Evolutionary conservation across 2,888 invertebrate genomes (phyloP).

Genomic region (Erebia epiphron): DNA sequence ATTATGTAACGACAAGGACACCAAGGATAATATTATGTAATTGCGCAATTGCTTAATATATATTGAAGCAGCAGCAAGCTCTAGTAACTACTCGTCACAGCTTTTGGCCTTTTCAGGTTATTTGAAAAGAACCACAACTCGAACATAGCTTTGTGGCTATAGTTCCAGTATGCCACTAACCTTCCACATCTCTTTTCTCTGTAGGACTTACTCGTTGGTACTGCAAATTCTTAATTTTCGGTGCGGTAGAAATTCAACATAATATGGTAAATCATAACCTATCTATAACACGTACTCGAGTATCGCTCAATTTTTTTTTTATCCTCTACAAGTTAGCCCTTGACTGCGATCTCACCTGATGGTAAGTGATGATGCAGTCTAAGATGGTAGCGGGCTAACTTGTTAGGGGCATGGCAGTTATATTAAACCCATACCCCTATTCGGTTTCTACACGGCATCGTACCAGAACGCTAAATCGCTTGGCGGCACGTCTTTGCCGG

Average conservation of each 20-base stretch:
- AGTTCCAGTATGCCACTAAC: slow-evolving; percentile 11
- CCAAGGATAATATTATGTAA: neutral
- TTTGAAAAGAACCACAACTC: slow-evolving; percentile 23
- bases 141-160: slow-evolving; percentile 19
- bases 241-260: neutral
- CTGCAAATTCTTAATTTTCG: neutral
- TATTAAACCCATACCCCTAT: no score
- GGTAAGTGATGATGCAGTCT: no score
- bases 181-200: neutral
- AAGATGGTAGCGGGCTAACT: no score
- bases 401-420: no score
- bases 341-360: no score
- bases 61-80: neutral
- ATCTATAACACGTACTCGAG: no score
- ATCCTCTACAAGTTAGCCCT: no score
- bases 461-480: no score
- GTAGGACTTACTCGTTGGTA: neutral
- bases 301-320: no score
- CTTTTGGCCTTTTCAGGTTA: slow-evolving; percentile 9
- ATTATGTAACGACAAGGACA: neutral
- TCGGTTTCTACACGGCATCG: no score
- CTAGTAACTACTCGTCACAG: neutral
- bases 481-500: no score
- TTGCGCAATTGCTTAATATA: slow-evolving; percentile 1
- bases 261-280: no score